A percentile compares a stretch with the other conserved stretches of the same genome.
These are phyloP conservation scores for Acrocephalus kingi DNA, from an alignment of 2,113 vertebrate species.

Conservation along the genomic window DNA sequence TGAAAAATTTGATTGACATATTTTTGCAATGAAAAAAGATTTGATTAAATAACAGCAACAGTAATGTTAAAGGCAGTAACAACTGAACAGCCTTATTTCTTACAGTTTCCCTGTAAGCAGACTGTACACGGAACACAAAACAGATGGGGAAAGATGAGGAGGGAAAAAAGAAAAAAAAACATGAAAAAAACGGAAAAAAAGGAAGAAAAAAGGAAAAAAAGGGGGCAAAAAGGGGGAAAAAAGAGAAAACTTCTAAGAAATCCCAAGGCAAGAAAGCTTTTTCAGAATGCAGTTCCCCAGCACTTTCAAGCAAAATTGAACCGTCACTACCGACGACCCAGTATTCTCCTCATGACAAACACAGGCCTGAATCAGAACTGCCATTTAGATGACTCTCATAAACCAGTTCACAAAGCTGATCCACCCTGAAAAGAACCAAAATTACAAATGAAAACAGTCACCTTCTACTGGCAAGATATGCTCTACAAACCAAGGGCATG, in stretches of 20 bases:
- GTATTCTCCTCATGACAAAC: neutral
- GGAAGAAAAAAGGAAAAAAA: neutral
- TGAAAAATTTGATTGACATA: neutral
- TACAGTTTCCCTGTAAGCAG: neutral
- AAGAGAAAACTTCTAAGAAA: neutral
- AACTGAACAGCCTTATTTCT: neutral
- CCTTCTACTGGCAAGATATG: neutral
- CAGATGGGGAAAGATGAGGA: neutral
- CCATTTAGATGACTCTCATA: neutral
- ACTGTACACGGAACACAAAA: neutral
- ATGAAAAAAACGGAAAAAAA: neutral
- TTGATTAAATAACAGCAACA: neutral
- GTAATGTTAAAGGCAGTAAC: neutral
- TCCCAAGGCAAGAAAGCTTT: neutral
- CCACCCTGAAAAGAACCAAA: neutral
- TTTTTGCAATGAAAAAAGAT: neutral
- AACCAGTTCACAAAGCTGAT: neutral
- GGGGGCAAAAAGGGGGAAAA: too few relatives aligned
- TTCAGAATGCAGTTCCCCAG: neutral
- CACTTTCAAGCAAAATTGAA: neutral
- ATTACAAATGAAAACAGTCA: neutral
- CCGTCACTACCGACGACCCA: neutral
- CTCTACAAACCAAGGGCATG: neutral
- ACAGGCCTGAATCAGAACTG: neutral
- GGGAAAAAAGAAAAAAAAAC: too few relatives aligned